Evolutionary conservation across 2,113 vertebrate species (phyloP), one percentile per base, ranked within the genome.

Genomic region (Leiothrix lutea): DNA sequence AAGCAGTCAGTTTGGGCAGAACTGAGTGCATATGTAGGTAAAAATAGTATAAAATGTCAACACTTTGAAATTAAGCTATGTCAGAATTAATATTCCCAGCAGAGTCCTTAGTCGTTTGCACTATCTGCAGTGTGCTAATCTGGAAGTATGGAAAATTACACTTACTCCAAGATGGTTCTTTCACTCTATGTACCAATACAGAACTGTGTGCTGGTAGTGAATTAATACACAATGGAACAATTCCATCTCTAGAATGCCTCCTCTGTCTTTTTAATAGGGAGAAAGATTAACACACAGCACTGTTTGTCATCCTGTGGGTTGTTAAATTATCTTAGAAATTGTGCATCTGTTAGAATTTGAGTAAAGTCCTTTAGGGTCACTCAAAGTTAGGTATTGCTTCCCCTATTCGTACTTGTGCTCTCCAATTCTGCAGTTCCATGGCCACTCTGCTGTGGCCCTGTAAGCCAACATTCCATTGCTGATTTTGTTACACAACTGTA

Each of bases 401-500:
- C 24, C 16, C 8, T 20, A 20, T 11, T 74, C 0, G 0, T 19
- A 7, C 13, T 45, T 4, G 1, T 13, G 5, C n/a, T 51, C 9
- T 64, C 31, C 77, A 28, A 11, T 33, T 31, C 47, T 83, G 31
- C 23, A 33, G 18, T 62, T 79, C 42, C 15, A 3, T 19, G 40
- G 12, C 25, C 2, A 25, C 7, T 1, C 18, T 38, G 7, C 21
- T 3, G 12, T 44, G 42, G 13, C 22, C 20, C 25, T 71, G 25
- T 54, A 40, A 67, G 24, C 44, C 53, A 51, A 1, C 15, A 10
- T 19, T 29, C 23, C 23, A 6, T 7, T 78, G 22, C 25, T 38
- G 60, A 33, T 60, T 60, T 64, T 18, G n/a, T 65, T 72, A 38
- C 17, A 22, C 36, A 73, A 17, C n/a, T 69, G 26, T 24, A 9